Conservation (phyloP, 2,888 invertebrate species). For the Dastarcus helophoroides region DNA sequence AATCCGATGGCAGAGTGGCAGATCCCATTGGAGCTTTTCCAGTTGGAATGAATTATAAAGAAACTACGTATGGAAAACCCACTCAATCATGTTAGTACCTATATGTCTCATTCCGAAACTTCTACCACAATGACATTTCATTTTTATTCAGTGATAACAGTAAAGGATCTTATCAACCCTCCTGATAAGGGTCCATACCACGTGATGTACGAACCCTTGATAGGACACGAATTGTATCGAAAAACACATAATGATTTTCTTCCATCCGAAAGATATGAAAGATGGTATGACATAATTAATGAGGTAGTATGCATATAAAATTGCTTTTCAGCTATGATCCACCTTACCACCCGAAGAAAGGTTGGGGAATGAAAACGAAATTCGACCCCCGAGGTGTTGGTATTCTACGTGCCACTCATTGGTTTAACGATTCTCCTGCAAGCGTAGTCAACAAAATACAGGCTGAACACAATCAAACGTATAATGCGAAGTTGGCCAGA, state of each 20-base stretch:
- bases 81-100: no score
- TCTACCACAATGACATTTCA: conserved; percentile 1
- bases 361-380: conserved; percentile 38
- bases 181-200: conserved; percentile 30
- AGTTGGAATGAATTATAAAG: conserved; percentile 31
- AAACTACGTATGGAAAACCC: conserved; percentile 35
- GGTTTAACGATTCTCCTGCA: conserved; percentile 33
- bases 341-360: conserved; percentile 35
- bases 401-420: conserved; percentile 34
- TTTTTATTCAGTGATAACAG: conserved; percentile 22
- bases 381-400: conserved; percentile 41
- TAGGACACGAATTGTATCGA: conserved; percentile 37
- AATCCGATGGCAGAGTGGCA: conserved; percentile 34
- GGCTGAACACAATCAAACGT: conserved; percentile 34
- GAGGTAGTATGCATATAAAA: conserved; percentile 3
- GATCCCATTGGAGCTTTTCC: conserved; percentile 38
- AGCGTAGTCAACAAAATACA: conserved; percentile 35
- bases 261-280: conserved; percentile 34
- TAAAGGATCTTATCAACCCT: conserved; percentile 35
- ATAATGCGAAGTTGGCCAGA: conserved; percentile 34
- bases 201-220: conserved; percentile 30
- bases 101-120: no score
- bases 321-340: conserved; percentile 31
- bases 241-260: conserved; percentile 40
- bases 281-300: conserved; percentile 26